A percentile compares a stretch with the other conserved stretches of the same genome.
Evolutionary conservation across 2,888 invertebrate genomes (phyloP).

Genomic region (Agonopterix heracliana): DNA sequence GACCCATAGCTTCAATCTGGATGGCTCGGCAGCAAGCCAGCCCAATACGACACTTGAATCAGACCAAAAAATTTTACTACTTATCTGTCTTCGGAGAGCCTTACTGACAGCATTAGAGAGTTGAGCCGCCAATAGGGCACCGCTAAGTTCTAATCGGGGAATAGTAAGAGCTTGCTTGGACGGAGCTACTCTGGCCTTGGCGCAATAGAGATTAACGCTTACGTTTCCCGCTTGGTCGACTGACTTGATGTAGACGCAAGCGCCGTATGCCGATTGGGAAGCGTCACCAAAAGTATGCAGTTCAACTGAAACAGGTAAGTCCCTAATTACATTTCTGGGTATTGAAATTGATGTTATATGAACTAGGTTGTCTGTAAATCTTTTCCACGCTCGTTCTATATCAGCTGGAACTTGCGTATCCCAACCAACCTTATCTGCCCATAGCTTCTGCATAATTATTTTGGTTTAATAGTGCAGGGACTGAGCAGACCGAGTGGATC

Average conservation of each 20-base stretch:
- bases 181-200: slow-evolving; percentile 18
- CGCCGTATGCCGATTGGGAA: slow-evolving; percentile 10
- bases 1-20: neutral
- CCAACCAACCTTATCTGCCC: slow-evolving; percentile 13
- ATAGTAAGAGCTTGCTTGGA: neutral
- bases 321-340: slow-evolving; percentile 6
- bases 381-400: slow-evolving; percentile 2
- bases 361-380: neutral
- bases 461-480: slow-evolving; percentile 17
- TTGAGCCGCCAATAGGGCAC: neutral
- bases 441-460: slow-evolving; percentile 14
- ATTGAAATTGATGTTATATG: slow-evolving; percentile 3
- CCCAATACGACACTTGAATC: neutral
- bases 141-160: neutral
- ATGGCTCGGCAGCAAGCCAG: neutral
- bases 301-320: slow-evolving; percentile 5
- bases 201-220: slow-evolving; percentile 13
- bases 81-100: neutral
- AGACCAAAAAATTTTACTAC: neutral
- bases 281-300: slow-evolving; percentile 16
- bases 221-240: neutral
- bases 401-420: slow-evolving; percentile 10
- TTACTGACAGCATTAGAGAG: neutral
- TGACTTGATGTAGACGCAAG: slow-evolving; percentile 10
- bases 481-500: too few species aligned